Conservation (phyloP, 2,113 vertebrate genomes). For the Salvelinus alpinus region DNA sequence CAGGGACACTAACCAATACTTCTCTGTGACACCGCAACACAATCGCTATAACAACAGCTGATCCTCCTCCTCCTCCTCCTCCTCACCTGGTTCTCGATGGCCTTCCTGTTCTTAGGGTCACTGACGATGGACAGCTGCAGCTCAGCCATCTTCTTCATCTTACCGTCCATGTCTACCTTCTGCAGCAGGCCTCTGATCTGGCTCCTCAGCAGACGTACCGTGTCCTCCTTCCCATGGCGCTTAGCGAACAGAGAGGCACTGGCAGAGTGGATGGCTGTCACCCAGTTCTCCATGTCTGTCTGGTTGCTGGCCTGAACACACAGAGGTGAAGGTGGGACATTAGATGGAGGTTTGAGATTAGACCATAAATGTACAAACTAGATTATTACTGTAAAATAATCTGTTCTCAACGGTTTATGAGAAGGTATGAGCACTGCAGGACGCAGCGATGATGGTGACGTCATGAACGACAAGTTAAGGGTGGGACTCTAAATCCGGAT, state of each 20-base stretch:
- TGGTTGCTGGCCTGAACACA: conserved; percentile 88
- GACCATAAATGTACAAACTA: no score
- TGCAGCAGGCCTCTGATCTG: conserved; percentile 89
- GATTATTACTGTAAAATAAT: no score
- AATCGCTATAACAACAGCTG: background rate
- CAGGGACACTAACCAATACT: background rate
- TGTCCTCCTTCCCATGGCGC: conserved; percentile 94
- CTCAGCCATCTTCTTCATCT: conserved; percentile 99
- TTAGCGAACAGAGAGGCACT: conserved; percentile 93
- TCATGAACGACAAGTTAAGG: no score
- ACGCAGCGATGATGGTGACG: no score
- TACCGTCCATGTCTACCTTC: conserved; percentile 97
- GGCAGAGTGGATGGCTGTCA: conserved; percentile 94
- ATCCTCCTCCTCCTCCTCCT: background rate
- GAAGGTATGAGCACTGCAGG: no score
- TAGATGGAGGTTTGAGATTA: background rate
- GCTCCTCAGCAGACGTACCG: conserved; percentile 83
- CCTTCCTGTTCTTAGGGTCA: conserved; percentile 92
- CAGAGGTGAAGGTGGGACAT: background rate
- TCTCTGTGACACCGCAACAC: background rate
- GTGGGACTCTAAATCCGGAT: no score
- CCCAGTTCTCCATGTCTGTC: conserved; percentile 96
- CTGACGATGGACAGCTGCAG: conserved; percentile 89
- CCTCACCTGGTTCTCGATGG: conserved; percentile 94
- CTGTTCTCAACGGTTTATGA: no score